Percentiles rank a stretch among this genome's conserved stretches.
Evolutionary conservation across 2,888 invertebrate species (phyloP).

Genomic region (Polymixis flavicincta): DNA sequence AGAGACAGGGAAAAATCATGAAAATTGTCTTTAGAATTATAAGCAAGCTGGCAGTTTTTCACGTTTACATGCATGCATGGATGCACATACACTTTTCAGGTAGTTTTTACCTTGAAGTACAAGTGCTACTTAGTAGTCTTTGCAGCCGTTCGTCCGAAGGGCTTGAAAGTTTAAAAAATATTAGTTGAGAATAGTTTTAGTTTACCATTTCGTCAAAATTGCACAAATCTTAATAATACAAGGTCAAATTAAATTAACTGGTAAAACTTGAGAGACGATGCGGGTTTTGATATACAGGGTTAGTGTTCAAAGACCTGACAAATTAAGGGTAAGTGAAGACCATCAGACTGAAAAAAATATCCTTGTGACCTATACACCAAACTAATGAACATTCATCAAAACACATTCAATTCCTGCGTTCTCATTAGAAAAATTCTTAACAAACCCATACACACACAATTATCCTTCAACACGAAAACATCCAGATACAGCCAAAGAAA

Average conservation of each 20-base stretch:
- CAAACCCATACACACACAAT: too few species aligned
- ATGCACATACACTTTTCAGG: constrained; percentile 43
- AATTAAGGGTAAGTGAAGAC: too few species aligned
- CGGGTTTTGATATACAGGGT: not conserved
- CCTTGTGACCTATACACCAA: too few species aligned
- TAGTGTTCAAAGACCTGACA: too few species aligned
- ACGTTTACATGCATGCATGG: constrained; percentile 49
- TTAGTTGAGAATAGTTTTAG: not conserved
- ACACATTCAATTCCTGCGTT: too few species aligned
- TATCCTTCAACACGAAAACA: too few species aligned
- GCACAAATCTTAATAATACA: not conserved
- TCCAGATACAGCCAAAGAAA: too few species aligned
- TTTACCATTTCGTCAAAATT: not conserved
- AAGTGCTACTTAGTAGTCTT: constrained; percentile 40
- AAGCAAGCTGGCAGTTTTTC: constrained; percentile 50
- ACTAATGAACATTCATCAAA: too few species aligned
- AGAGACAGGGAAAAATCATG: constrained; percentile 10
- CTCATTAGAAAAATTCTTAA: too few species aligned
- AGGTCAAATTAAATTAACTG: not conserved
- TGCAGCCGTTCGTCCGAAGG: constrained; percentile 51
- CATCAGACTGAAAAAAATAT: too few species aligned
- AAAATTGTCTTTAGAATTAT: constrained; percentile 9
- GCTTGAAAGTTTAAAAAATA: constrained; percentile 47
- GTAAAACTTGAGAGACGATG: not conserved
- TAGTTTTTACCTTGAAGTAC: constrained; percentile 46